These are phyloP conservation scores for Phortica variegata DNA, from an alignment of 1,140 invertebrate genomes.

Conservation along the genomic window DNA sequence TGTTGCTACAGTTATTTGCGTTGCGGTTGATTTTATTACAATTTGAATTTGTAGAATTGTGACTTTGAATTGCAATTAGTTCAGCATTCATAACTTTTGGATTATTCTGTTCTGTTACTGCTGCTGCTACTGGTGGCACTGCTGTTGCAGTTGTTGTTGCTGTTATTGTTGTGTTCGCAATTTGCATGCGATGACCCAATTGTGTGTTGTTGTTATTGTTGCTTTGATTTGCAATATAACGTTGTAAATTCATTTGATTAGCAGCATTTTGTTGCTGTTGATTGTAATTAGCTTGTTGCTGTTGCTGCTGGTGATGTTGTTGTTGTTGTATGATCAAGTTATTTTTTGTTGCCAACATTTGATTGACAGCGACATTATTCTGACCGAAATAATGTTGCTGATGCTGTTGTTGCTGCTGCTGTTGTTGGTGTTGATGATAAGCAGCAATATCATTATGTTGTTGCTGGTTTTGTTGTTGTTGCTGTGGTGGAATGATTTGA, in stretches of 20 bases:
- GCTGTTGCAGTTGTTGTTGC: conserved; percentile 35
- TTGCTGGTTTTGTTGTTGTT: conserved; percentile 38
- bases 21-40: conserved; percentile 34
- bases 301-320: conserved; percentile 38
- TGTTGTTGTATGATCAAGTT: conserved; percentile 49
- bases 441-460: conserved; percentile 36
- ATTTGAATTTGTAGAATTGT: conserved; percentile 26
- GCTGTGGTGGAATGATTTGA: conserved; percentile 51
- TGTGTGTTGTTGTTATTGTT: conserved; percentile 30
- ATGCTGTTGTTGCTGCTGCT: conserved; percentile 12
- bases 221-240: conserved; percentile 41
- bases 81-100: conserved; percentile 43
- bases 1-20: conserved; percentile 19
- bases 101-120: conserved; percentile 7
- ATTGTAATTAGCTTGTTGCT: conserved; percentile 31
- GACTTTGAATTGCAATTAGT: conserved; percentile 50
- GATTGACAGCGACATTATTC: conserved; percentile 22
- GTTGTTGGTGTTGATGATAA: conserved; percentile 21
- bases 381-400: conserved; percentile 21
- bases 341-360: conserved; percentile 42
- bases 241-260: conserved; percentile 44
- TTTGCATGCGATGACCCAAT: conserved; percentile 50
- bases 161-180: conserved; percentile 54
- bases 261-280: conserved; percentile 38
- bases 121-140: conserved; percentile 17